phyloP scores from a whole-genome alignment of 2,888 invertebrate species.

The Schrankia costaestrigalis region DNA sequence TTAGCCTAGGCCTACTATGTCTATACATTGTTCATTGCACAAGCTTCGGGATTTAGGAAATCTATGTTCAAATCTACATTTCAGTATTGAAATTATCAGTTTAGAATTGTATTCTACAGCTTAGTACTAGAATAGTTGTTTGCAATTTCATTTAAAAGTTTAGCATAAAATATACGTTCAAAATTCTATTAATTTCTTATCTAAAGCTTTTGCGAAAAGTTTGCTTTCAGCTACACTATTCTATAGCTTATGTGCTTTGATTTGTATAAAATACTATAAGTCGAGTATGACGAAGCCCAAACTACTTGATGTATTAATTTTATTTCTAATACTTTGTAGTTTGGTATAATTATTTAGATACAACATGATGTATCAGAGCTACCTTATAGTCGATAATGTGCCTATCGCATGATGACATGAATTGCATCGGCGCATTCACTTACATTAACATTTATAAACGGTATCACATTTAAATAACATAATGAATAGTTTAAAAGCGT shows the following conservation, averaged over 20 bases:
- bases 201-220: conserved; percentile 24
- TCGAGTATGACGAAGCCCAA: conserved; percentile 16
- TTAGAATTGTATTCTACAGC: conserved; percentile 19
- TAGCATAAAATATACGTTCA: conserved; percentile 7
- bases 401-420: conserved; percentile 30
- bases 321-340: neutral
- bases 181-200: conserved; percentile 10
- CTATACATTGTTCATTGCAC: conserved; percentile 23
- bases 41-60: conserved; percentile 30
- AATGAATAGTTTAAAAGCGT: conserved; percentile 39
- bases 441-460: conserved; percentile 39
- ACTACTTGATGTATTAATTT: conserved; percentile 23
- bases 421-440: conserved; percentile 44
- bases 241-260: conserved; percentile 14
- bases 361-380: conserved; percentile 2
- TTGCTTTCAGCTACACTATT: conserved; percentile 20
- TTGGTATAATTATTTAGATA: neutral
- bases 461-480: conserved; percentile 32
- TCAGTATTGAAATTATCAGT: conserved; percentile 16
- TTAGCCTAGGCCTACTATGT: conserved; percentile 18
- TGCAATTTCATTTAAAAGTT: conserved; percentile 2
- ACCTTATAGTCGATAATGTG: conserved; percentile 15
- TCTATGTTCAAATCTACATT: conserved; percentile 22
- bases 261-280: conserved; percentile 10
- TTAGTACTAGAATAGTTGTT: conserved; percentile 16